Base-by-base conservation (phyloP, 2,888 invertebrate genomes). In the Melanostoma mellinum region DNA sequence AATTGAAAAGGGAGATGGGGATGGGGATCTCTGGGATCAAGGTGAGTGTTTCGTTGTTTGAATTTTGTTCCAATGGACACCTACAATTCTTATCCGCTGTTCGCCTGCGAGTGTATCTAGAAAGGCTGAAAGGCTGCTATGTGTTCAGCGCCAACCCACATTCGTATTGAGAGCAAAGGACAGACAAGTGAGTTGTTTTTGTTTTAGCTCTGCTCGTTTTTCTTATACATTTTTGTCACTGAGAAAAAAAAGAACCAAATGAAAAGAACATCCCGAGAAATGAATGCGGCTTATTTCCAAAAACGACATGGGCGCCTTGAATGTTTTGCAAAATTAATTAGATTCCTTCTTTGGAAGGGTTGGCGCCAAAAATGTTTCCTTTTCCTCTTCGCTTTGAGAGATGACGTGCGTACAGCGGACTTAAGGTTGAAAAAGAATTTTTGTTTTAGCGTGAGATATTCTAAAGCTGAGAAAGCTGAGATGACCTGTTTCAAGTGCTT, bases 1-100 rank as follows among this genome's bases (percentile, higher is more conserved):
- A 84, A 84, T 84, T 84, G 84, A 84, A 78, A 79, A 78, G 74
- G 79, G 84, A 74, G 63, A 79, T 55, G 84, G 40, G 84, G 63
- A 50, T 63, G 63, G 38, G 61, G 63, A 50, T 63, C 63, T 50
- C 63, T 38, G 63, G 50, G 48, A 78, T 79, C 74, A 74, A 78
- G 84, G 84, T 84, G 74, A 84, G 84, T 79, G 84, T 79, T 84
- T 79, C 65, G 71, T 71, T 84, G 84, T 84, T 84, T 84, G 75
- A 84, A 84, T 84, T 84, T 84, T 84, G 84, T 84, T 67, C 79
- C 50, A 74, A 60, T 67, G 84, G 84, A 84, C 84, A 84, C 84
- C 84, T 84, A 84, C 84, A 84, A 84, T 74, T 56, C 53, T 73
- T 74, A 69, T 74, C 78, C 68, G 4, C 63, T 44, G 55, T 50